Evolutionary conservation across 1,140 invertebrate species (phyloP).

Genomic region (Drosophila sucinea): DNA sequence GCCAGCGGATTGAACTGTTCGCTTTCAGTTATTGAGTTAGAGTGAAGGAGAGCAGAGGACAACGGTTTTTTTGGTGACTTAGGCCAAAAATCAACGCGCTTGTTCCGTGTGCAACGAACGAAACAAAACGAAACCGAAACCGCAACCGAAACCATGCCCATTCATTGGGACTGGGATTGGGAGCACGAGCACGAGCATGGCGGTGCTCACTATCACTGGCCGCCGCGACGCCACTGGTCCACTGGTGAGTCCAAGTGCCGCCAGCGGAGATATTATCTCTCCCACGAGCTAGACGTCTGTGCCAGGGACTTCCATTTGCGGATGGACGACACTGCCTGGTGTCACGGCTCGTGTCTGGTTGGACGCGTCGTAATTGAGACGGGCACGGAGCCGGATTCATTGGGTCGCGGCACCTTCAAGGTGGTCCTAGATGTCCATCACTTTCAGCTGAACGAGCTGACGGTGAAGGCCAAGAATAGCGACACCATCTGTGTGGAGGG

Average conservation of each 20-base stretch:
- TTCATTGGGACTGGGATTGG: slow-evolving; percentile 79
- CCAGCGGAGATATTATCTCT: slow-evolving; percentile 62
- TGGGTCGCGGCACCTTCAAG: slow-evolving; percentile 75
- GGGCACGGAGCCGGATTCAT: slow-evolving; percentile 67
- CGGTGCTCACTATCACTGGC: slow-evolving; percentile 59
- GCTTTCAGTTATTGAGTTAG: slow-evolving; percentile 67
- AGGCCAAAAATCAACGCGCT: slow-evolving; percentile 78
- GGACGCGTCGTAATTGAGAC: slow-evolving; percentile 71
- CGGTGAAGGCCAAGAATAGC: slow-evolving; percentile 72
- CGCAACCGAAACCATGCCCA: slow-evolving; percentile 52
- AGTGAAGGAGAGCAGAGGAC: slow-evolving; percentile 69
- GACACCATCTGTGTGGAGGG: slow-evolving; percentile 75
- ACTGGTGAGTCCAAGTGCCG: slow-evolving; percentile 69
- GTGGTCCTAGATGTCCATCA: slow-evolving; percentile 78
- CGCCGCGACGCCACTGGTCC: slow-evolving; percentile 61
- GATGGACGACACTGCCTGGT: slow-evolving; percentile 74
- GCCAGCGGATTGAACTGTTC: slow-evolving; percentile 27
- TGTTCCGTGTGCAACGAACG: slow-evolving; percentile 77
- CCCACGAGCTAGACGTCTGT: slow-evolving; percentile 72
- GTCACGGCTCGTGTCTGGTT: slow-evolving; percentile 73
- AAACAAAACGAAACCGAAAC: slow-evolving; percentile 42
- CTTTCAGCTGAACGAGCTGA: slow-evolving; percentile 68
- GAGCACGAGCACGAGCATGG: slow-evolving; percentile 66
- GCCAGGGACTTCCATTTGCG: slow-evolving; percentile 71
- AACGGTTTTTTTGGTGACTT: slow-evolving; percentile 78